Evolutionary conservation across 2,113 vertebrate species (phyloP), one percentile per base, ranked within the genome.

Genomic region (Axis porcinus): DNA sequence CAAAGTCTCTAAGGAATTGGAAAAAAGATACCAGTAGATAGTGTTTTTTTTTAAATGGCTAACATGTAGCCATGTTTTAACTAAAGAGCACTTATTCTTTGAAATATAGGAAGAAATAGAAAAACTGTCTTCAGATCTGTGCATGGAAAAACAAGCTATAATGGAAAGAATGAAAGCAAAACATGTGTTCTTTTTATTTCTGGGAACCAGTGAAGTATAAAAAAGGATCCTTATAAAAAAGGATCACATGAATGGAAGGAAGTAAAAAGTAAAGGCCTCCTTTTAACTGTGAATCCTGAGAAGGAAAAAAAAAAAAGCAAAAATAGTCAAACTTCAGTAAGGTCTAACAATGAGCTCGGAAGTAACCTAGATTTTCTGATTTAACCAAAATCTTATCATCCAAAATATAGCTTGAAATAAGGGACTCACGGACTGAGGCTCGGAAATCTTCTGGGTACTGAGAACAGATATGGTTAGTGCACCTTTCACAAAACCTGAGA

Each of bases 51-150:
- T 36, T 43, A 33, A 30, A 95, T 47, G n/a, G 62, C 12, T 96
- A 25, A 96, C 33, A 94, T 91, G 28, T 6, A 91, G 89, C 15
- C 54, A 92, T 25, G 30, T 94, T 89, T 97, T 89, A 50, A 95
- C 50, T 62, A 52, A 52, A 94, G 4, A 55, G 83, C 92, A 74
- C 50, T 14, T 47, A 90, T 70, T 97, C 58, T 86, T 79, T 85
- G 57, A 64, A 95, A 97, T 89, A 90, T 12, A 27, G 13, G 25
- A 89, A 87, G 25, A 25, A 78, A 67, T 13, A 79, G 12, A 97
- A 78, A 96, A 81, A 79, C n/a, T 45, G 25, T 58, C 43, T 64
- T 45, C 21, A 54, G 83, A 81, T 85, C 30, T 23, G 67, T 67
- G 50, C 23, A 25, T 89, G 14, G 86, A 52, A 82, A 95, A 91